Evolutionary conservation across 2,888 invertebrate genomes (phyloP).

Genomic region (Dasysyrphus tricinctus): DNA sequence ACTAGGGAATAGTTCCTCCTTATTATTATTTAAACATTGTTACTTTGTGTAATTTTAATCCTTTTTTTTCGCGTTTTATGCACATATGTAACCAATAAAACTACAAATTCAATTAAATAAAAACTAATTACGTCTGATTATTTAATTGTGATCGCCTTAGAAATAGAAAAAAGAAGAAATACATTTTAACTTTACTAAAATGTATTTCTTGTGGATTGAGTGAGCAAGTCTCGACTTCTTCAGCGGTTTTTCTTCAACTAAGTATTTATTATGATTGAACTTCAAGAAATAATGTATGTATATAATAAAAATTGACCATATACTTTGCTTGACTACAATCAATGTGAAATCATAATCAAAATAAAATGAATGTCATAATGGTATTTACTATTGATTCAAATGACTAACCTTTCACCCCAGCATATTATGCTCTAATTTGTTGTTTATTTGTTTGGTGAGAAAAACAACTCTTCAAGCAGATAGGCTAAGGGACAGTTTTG

Average conservation of each 20-base stretch:
- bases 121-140: neutral
- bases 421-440: neutral
- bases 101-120: neutral
- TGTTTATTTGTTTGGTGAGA: too few species aligned
- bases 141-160: neutral
- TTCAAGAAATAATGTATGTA: neutral
- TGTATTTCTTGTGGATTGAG: neutral
- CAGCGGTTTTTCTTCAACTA: neutral
- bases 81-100: too few species aligned
- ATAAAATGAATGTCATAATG: neutral
- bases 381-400: neutral
- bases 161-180: slow-evolving; percentile 26
- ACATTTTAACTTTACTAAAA: neutral
- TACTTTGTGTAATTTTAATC: too few species aligned
- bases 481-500: too few species aligned
- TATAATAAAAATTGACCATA: neutral
- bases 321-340: neutral
- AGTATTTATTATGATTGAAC: neutral
- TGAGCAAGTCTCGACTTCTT: neutral
- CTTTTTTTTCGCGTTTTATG: too few species aligned
- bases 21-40: too few species aligned
- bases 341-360: neutral
- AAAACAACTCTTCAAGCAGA: too few species aligned
- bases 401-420: neutral
- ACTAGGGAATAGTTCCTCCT: too few species aligned